phyloP scores from a whole-genome alignment of 2,888 invertebrate species.

The Caenorhabditis panamensis region DNA sequence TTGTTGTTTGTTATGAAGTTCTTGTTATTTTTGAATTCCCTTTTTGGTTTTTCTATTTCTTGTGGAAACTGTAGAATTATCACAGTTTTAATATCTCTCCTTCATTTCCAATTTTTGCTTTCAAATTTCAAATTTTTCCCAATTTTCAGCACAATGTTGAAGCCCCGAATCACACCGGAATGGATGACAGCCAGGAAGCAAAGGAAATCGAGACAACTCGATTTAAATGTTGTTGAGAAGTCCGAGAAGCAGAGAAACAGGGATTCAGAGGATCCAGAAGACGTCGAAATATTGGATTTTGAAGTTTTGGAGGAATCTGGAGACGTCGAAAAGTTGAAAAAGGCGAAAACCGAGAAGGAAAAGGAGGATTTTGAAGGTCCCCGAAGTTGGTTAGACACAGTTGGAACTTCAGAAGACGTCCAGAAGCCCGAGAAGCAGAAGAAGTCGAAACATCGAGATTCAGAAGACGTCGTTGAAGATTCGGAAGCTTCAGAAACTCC shows the following conservation, averaged over 20 bases:
- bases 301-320: not conserved
- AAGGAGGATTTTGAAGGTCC: not conserved
- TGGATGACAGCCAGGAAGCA: not conserved
- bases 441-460: not conserved
- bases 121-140: too few species aligned
- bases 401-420: not conserved
- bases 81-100: too few species aligned
- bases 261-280: not conserved
- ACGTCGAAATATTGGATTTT: too few species aligned
- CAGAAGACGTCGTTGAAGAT: not conserved
- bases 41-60: too few species aligned
- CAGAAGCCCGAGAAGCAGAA: not conserved
- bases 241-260: too few species aligned
- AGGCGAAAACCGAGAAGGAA: not conserved
- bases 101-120: too few species aligned
- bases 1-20: not conserved
- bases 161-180: too few species aligned
- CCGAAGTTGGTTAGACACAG: not conserved
- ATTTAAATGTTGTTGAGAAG: not conserved
- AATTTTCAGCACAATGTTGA: too few species aligned
- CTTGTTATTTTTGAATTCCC: too few species aligned
- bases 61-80: too few species aligned
- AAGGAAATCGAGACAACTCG: not conserved
- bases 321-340: constrained; percentile 1
- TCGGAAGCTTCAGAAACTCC: not conserved